Percentiles rank a stretch among this genome's conserved stretches.
Evolutionary conservation across 2,113 vertebrate species (phyloP).

Genomic region (Nansenia antarctica): DNA sequence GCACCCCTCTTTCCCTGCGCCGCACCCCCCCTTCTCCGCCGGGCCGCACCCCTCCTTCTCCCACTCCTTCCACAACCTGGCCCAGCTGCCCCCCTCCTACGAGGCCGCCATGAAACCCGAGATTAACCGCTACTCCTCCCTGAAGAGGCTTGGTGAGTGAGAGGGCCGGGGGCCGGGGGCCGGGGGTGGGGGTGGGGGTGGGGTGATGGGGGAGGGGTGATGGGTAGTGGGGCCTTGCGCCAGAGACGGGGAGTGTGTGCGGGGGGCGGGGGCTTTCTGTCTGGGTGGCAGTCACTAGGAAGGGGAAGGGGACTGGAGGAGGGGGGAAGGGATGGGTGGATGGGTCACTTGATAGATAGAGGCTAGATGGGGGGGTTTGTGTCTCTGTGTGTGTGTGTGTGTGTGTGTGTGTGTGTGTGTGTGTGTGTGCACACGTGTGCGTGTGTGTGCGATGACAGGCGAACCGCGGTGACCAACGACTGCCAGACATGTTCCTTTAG

Average conservation of each 20-base stretch:
- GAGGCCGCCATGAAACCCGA: conserved; percentile 82
- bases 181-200: conserved; percentile 12
- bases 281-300: conserved; percentile 16
- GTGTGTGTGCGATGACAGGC: conserved; percentile 25
- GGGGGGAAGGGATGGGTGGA: conserved; percentile 44
- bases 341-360: conserved; percentile 51
- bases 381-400: neutral
- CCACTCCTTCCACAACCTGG: conserved; percentile 91
- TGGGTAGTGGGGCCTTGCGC: conserved; percentile 41
- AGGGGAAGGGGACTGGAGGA: conserved; percentile 29
- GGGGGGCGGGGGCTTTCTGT: conserved; percentile 43
- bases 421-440: neutral
- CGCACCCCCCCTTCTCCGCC: conserved; percentile 1
- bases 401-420: neutral
- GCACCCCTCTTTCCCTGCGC: no score
- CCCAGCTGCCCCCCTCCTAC: conserved; percentile 88
- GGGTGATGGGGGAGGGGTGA: no score
- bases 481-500: conserved; percentile 28
- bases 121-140: conserved; percentile 85
- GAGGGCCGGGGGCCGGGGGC: neutral
- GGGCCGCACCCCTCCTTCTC: conserved; percentile 79
- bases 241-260: conserved; percentile 3
- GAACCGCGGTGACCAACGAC: neutral
- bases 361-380: conserved; percentile 10
- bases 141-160: conserved; percentile 86